These are phyloP conservation scores for Dasysyrphus albostriatus DNA, from an alignment of 2,888 invertebrate genomes.

Conservation along the genomic window DNA sequence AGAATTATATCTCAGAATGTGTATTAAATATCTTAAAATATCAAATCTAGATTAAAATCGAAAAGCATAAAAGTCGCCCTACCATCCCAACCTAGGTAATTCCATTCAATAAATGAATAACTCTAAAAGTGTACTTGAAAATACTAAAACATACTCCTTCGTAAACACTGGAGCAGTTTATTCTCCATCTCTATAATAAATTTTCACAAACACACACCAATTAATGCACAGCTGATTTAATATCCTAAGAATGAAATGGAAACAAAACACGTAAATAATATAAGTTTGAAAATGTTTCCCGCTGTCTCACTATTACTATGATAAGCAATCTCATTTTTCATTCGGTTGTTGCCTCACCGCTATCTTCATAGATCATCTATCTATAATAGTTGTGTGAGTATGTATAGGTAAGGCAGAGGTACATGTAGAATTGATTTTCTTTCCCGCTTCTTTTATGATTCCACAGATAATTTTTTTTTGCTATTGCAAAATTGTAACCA, in stretches of 20 bases:
- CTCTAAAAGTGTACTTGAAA: not conserved
- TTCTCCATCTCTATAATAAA: not conserved
- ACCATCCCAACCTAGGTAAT: too few relatives aligned
- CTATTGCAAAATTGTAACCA: slow-evolving; percentile 30
- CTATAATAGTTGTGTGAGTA: not conserved
- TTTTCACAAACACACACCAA: not conserved
- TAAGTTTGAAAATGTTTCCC: slow-evolving; percentile 31
- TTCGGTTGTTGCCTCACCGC: not conserved
- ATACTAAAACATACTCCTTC: not conserved
- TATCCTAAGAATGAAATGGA: slow-evolving; percentile 36
- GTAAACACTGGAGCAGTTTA: slow-evolving; percentile 2
- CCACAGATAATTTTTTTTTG: not conserved
- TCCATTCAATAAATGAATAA: too few relatives aligned
- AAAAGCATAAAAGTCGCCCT: too few relatives aligned
- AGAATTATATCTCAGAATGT: too few relatives aligned
- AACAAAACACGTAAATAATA: slow-evolving; percentile 26
- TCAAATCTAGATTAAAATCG: too few relatives aligned
- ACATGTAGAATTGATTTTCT: slow-evolving; percentile 2
- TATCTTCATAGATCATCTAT: not conserved
- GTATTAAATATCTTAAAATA: too few relatives aligned
- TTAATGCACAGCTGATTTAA: slow-evolving; percentile 50
- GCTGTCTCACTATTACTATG: not conserved
- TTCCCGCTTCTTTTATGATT: not conserved
- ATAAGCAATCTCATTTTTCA: not conserved
- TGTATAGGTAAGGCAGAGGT: not conserved